These are phyloP conservation scores for Apistogramma diplotaenia DNA, from an alignment of 2,113 vertebrate genomes.

Conservation along the genomic window DNA sequence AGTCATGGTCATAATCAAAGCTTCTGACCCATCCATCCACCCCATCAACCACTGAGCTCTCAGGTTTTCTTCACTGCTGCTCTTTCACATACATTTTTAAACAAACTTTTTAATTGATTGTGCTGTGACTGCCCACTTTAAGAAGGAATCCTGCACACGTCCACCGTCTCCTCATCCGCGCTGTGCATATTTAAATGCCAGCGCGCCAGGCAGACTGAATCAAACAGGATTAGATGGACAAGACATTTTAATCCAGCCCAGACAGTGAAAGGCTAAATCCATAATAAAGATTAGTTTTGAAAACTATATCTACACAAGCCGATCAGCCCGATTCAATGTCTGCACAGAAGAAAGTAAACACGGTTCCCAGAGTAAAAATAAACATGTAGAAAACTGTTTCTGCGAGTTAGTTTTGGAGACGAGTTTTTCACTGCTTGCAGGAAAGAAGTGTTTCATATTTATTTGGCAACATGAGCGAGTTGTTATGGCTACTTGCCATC, in stretches of 20 bases:
- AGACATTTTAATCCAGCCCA: slow-evolving; percentile 27
- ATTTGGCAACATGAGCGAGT: not conserved
- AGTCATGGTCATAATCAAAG: no score
- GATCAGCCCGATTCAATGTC: slow-evolving; percentile 16
- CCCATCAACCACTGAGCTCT: not conserved
- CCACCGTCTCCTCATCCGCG: not conserved
- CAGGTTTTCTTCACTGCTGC: not conserved
- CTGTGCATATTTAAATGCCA: not conserved
- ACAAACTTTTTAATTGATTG: not conserved
- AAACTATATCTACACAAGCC: slow-evolving; percentile 45
- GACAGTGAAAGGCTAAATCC: slow-evolving; percentile 36
- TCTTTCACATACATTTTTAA: not conserved
- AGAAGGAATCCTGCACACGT: not conserved
- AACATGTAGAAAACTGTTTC: not conserved
- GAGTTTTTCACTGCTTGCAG: not conserved
- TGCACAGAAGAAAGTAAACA: not conserved
- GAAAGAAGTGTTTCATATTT: not conserved
- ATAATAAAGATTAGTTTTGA: slow-evolving; percentile 37
- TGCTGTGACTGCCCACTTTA: not conserved
- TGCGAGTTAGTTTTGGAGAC: not conserved
- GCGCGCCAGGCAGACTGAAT: slow-evolving; percentile 21
- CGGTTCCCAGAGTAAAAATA: not conserved
- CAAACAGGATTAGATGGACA: slow-evolving; percentile 56
- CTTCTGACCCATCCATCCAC: not conserved
- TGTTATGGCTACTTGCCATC: not conserved